Percentiles rank a stretch among this genome's conserved stretches.
Evolutionary conservation across 64 coral and sea anemone genomes (phyloP).

Genomic region (Orbicella faveolata): DNA sequence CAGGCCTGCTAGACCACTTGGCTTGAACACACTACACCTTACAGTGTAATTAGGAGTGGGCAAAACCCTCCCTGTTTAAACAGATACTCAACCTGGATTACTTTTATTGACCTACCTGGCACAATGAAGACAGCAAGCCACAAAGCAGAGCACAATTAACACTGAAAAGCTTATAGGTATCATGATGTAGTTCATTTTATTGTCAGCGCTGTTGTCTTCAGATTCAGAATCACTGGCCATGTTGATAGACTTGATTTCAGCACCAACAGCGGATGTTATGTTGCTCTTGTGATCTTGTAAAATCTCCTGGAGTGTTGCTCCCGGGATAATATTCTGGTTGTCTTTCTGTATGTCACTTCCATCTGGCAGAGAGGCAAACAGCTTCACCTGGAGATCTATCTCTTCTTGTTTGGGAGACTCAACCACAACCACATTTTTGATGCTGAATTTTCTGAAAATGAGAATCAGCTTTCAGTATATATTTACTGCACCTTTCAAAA

Average conservation of each 20-base stretch:
- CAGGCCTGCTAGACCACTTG: no score
- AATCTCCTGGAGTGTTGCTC: not conserved
- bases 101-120: conserved; percentile 12
- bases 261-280: conserved; percentile 11
- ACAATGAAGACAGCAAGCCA: conserved; percentile 47
- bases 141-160: conserved; percentile 9
- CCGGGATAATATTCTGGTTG: not conserved
- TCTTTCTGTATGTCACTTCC: conserved; percentile 50
- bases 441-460: conserved; percentile 16
- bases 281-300: conserved; percentile 5
- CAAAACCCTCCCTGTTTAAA: no score
- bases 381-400: conserved; percentile 2
- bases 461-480: not conserved
- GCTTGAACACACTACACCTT: no score
- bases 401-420: conserved; percentile 31
- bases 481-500: no score
- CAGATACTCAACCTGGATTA: no score
- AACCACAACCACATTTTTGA: not conserved
- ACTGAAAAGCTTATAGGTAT: conserved; percentile 49
- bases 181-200: conserved; percentile 49
- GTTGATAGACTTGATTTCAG: conserved; percentile 14
- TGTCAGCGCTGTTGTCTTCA: not conserved
- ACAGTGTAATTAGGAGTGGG: no score
- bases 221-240: not conserved
- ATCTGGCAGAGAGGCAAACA: conserved; percentile 22